Conservation (phyloP, 1,140 invertebrate species). For the Hycleus cichorii region DNA sequence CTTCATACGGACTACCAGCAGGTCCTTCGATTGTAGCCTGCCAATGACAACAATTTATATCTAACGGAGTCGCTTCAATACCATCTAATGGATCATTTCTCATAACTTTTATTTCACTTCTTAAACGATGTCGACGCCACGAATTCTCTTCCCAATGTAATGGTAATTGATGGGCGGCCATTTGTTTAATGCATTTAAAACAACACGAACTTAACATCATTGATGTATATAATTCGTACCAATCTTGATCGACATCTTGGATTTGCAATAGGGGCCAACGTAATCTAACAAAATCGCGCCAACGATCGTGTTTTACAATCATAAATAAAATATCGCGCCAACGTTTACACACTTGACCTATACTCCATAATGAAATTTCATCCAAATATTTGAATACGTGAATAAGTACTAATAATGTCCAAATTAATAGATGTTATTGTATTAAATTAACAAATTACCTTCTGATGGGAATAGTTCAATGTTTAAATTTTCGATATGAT, state of each 20-base stretch:
- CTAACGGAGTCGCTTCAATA: constrained; percentile 79
- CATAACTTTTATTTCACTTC: constrained; percentile 67
- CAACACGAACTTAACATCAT: constrained; percentile 73
- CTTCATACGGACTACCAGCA: constrained; percentile 84
- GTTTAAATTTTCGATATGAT: constrained; percentile 40
- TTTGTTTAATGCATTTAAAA: constrained; percentile 74
- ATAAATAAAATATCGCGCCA: constrained; percentile 77
- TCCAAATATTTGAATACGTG: constrained; percentile 85
- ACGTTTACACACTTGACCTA: constrained; percentile 75
- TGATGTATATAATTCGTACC: constrained; percentile 45
- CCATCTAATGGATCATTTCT: constrained; percentile 81
- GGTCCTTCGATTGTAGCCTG: constrained; percentile 86
- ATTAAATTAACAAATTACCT: constrained; percentile 24
- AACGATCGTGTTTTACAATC: constrained; percentile 41
- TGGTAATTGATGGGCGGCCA: constrained; percentile 55
- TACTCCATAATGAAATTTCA: constrained; percentile 82
- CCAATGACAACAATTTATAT: constrained; percentile 79
- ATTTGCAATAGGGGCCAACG: constrained; percentile 32
- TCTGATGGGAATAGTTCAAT: constrained; percentile 59
- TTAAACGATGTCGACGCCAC: constrained; percentile 65
- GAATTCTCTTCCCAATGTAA: constrained; percentile 57
- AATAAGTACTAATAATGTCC: constrained; percentile 58
- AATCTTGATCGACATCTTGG: constrained; percentile 18
- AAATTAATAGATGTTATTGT: too few relatives aligned
- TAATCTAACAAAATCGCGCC: constrained; percentile 41